phyloP scores from a whole-genome alignment of 1,140 invertebrate genomes.

The Paracyclopina nana region DNA sequence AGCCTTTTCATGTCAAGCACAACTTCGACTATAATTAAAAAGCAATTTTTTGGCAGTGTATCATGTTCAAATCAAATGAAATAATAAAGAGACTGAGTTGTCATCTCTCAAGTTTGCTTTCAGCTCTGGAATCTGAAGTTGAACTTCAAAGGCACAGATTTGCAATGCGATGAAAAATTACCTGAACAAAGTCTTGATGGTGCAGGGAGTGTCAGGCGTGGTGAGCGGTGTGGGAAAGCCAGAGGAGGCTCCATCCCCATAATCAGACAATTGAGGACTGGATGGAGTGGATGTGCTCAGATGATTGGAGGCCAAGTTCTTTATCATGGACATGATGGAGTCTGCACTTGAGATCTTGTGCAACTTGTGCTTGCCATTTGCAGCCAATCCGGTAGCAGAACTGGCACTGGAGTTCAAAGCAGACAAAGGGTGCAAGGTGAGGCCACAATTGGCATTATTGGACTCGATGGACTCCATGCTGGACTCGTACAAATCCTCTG shows the following conservation, averaged over 20 bases:
- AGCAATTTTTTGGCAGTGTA: too few species aligned
- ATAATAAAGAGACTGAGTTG: too few species aligned
- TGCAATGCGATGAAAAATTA: too few species aligned
- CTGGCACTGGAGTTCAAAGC: not conserved
- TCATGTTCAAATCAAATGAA: too few species aligned
- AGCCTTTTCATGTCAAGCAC: too few species aligned
- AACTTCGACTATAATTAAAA: too few species aligned
- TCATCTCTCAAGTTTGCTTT: too few species aligned
- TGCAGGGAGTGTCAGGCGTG: constrained; percentile 6
- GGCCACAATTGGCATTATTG: too few species aligned
- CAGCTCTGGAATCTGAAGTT: too few species aligned
- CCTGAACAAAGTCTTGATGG: too few species aligned
- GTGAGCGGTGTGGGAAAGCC: not conserved
- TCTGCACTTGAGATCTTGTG: constrained; percentile 44
- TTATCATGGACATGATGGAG: constrained; percentile 48
- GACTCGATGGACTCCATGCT: constrained; percentile 18
- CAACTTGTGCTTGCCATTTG: constrained; percentile 19
- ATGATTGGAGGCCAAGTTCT: constrained; percentile 14
- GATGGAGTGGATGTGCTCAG: constrained; percentile 22
- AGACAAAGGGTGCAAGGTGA: constrained; percentile 16
- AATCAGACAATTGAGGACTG: constrained; percentile 33
- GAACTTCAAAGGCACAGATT: too few species aligned
- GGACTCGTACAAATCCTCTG: constrained; percentile 19
- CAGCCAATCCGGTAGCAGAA: constrained; percentile 17
- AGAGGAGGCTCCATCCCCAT: constrained; percentile 20